A percentile compares a stretch with the other conserved stretches of the same genome.
phyloP scores from a whole-genome alignment of 1,140 invertebrate genomes.

The Papilio aristodemus region DNA sequence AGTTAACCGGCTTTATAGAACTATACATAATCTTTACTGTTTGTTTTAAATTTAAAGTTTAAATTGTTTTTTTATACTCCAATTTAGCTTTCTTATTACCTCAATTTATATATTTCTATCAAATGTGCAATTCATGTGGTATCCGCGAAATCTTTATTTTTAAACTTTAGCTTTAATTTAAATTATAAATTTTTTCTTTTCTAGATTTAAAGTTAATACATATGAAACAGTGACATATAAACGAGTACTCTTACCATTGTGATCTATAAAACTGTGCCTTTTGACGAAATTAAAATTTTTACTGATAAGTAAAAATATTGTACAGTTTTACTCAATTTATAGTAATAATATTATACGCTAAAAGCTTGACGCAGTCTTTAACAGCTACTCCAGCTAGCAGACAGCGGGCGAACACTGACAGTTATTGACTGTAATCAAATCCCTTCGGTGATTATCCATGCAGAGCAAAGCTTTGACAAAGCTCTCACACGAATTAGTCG shows the following conservation, averaged over 20 bases:
- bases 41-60: conserved; percentile 1
- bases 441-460: conserved; percentile 1
- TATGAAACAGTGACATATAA: too few species aligned
- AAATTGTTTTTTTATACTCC: background rate
- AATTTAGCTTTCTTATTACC: background rate
- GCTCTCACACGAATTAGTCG: conserved; percentile 16
- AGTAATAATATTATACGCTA: background rate
- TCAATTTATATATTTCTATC: too few species aligned
- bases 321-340: background rate
- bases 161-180: too few species aligned
- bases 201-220: too few species aligned
- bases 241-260: too few species aligned
- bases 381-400: background rate
- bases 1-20: conserved; percentile 7
- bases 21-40: background rate
- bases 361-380: background rate
- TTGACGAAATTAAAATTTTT: too few species aligned
- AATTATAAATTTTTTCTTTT: too few species aligned
- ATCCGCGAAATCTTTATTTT: too few species aligned
- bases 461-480: conserved; percentile 14
- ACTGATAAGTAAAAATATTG: too few species aligned
- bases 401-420: background rate
- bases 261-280: too few species aligned
- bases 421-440: conserved; percentile 6
- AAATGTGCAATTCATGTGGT: too few species aligned